Conservation (phyloP, 2,797 vertebrate genomes). For the Acropternis orthonyx region DNA sequence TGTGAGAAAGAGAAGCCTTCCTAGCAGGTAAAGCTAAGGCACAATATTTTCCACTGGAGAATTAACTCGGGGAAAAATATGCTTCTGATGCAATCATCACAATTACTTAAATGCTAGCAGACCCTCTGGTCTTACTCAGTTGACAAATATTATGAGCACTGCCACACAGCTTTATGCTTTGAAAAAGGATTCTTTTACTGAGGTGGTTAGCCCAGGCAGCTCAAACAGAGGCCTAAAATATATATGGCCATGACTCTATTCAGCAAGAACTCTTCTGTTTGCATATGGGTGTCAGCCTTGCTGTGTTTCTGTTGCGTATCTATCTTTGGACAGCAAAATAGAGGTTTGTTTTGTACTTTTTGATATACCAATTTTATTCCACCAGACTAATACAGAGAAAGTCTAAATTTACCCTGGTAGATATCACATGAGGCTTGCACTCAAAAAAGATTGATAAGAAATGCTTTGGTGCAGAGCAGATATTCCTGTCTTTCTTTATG, state of each 20-base stretch:
- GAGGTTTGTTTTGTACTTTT: neutral
- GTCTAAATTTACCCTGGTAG: neutral
- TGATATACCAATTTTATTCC: neutral
- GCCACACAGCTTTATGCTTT: neutral
- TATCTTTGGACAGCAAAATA: neutral
- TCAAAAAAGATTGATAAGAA: neutral
- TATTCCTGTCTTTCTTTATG: neutral
- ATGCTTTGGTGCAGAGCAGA: neutral
- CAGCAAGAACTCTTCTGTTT: neutral
- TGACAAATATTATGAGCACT: neutral
- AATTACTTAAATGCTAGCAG: neutral
- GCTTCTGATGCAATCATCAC: neutral
- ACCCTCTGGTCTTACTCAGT: neutral
- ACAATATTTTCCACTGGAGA: neutral
- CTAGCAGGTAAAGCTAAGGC: neutral
- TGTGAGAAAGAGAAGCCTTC: neutral
- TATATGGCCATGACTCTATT: neutral
- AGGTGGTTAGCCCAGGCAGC: neutral
- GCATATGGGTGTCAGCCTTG: fast-evolving
- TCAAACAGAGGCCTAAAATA: neutral
- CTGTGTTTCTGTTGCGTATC: neutral
- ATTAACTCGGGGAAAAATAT: neutral
- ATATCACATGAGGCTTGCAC: neutral
- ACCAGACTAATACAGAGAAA: neutral
- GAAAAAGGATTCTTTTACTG: neutral